Evolutionary conservation across 1,140 invertebrate genomes (phyloP), one percentile per base, ranked within the genome.

Genomic region (Drosophila bocki): DNA sequence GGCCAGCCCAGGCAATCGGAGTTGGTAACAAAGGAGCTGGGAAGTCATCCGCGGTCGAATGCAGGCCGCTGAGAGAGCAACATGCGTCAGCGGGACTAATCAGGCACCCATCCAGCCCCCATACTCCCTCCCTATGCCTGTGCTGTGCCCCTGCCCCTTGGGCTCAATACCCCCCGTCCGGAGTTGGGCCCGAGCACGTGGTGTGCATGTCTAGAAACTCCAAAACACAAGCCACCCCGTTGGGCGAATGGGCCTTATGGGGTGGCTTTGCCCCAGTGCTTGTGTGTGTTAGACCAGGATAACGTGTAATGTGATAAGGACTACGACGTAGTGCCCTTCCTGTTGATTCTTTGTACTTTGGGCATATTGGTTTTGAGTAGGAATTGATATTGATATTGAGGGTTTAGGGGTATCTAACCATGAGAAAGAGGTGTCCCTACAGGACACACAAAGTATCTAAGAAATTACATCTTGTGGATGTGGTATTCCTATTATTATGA

Each of bases 51-150:
- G 42, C 58, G 71, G 59, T 84, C 50, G 76, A 72, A 83, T 76
- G 81, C 81, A 83, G 60, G 60, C 80, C 76, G 75, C 75, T 70
- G 64, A 58, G 64, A 58, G 63, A 82, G 61, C 47, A 68, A 58
- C 62, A 70, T 85, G 70, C 83, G 75, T 87, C 82, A 86, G 78
- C 81, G 82, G 76, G 71, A 80, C 80, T 78, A 87, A 88, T 88
- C 81, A 83, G 84, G 44, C 62, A 71, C 69, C 59, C 80, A 82
- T 22, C 22, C 22, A 6, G 54, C 68, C 59, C 41, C 80, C 78
- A 60, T 37, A 26, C 33, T 45, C 54, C 45, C 56, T n/a, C 29
- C 22, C 35, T 19, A 39, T 32, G 29, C n/a, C 26, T 37, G 13
- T 19, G 45, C 56, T 29, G 5, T 29, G 17, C 50, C 61, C 61